Conservation (phyloP, 2,888 invertebrate species). For the Dichetophora obliterata region DNA sequence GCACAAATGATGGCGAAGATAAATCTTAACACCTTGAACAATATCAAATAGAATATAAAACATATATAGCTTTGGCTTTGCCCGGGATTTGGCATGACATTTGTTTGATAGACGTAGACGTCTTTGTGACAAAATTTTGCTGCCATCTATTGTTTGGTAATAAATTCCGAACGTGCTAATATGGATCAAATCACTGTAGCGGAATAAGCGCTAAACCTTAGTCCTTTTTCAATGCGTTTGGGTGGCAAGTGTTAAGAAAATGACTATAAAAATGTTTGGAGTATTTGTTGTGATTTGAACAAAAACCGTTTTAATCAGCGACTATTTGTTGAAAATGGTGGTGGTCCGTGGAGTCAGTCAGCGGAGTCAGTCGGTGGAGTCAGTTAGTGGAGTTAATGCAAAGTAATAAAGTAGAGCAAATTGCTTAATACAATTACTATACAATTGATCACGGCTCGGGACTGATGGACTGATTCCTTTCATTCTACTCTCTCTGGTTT, state of each 20-base stretch:
- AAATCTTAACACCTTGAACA: constrained; percentile 69
- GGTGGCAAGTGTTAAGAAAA: constrained; percentile 7
- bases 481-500: neutral
- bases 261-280: neutral
- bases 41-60: constrained; percentile 48
- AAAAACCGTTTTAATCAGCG: neutral
- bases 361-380: no score
- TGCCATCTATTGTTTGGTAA: constrained; percentile 29
- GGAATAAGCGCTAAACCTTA: constrained; percentile 47
- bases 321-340: neutral
- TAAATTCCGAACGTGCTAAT: constrained; percentile 42
- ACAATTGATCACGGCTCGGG: neutral
- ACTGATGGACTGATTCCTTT: neutral
- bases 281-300: neutral
- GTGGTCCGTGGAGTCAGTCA: no score
- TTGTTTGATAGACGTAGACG: constrained; percentile 1
- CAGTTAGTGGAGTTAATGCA: neutral
- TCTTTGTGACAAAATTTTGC: constrained; percentile 25
- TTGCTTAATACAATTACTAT: no score
- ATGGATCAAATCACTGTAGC: constrained; percentile 52
- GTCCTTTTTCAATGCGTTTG: neutral
- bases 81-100: constrained; percentile 4
- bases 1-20: constrained; percentile 64
- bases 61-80: neutral
- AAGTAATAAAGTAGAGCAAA: no score